Evolutionary conservation across 2,888 invertebrate species (phyloP).

Genomic region (Sycophila texana): DNA sequence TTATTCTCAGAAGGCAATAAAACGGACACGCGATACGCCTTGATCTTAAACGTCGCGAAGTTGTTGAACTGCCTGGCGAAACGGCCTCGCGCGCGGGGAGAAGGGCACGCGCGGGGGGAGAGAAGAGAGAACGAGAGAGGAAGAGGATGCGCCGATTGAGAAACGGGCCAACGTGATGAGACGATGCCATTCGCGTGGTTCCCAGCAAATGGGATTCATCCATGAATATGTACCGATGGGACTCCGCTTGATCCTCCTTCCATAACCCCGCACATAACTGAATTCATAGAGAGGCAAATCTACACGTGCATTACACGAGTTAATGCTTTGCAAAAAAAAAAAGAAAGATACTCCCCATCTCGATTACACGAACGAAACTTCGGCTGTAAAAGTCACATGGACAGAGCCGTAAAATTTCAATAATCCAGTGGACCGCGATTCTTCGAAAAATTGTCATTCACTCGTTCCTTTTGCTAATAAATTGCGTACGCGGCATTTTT

Average conservation of each 20-base stretch:
- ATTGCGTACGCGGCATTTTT: too few species aligned
- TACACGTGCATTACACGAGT: not conserved
- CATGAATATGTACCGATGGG: conserved; percentile 70
- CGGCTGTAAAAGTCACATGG: too few species aligned
- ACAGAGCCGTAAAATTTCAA: too few species aligned
- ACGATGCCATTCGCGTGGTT: conserved; percentile 54
- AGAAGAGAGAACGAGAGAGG: conserved; percentile 3
- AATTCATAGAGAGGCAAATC: conserved; percentile 44
- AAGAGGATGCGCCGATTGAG: conserved; percentile 40
- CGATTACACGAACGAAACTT: too few species aligned
- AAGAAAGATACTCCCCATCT: too few species aligned
- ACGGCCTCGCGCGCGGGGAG: not conserved
- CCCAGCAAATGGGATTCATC: conserved; percentile 69
- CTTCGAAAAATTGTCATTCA: too few species aligned
- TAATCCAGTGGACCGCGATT: too few species aligned
- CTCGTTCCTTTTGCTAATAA: too few species aligned
- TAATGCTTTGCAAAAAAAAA: too few species aligned
- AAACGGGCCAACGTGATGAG: conserved; percentile 51
- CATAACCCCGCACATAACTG: conserved; percentile 47
- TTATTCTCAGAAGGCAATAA: conserved; percentile 44
- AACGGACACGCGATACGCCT: conserved; percentile 13
- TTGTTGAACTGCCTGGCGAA: conserved; percentile 6
- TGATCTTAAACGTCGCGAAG: not conserved
- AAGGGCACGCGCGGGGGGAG: conserved; percentile 1
- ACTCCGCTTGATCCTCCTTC: conserved; percentile 49